Evolutionary conservation across 2,797 vertebrate genomes (phyloP), one percentile per base, ranked within the genome.

Genomic region (Halcyon leucocephala): DNA sequence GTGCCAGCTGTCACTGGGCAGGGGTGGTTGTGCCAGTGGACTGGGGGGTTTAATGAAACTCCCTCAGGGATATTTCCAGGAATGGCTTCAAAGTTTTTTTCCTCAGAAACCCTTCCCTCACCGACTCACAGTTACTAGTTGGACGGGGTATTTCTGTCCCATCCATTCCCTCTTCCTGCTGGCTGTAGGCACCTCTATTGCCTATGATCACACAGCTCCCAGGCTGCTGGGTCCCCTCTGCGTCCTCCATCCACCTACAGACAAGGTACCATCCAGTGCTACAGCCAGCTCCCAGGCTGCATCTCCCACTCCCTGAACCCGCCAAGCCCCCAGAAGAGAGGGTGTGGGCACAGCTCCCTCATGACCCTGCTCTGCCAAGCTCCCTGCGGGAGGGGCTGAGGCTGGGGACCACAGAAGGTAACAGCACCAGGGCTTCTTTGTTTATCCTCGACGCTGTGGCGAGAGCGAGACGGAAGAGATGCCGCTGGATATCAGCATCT

Each of bases 401-500:
- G 48, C 58, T 73, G 44, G 14, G 55, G 20, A 66, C 26, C 73
- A 57, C 44, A 48, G 85, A 49, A 77, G 66, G 48, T 22, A 26
- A 58, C 72, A 62, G 86, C 58, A 58, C 55, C 64, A 9, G 9
- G 15, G 2, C 0, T 21, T 49, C 76, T 79, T 82, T 85, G 67
- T 88, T 96, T 90, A 84, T 76, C 42, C 58, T 89, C 1, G 0
- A 28, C 33, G 51, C 81, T 58, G 58, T 84, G 60, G 84, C 69
- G 76, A 81, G 79, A 87, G 51, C 1, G 6, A 94, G 91, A 87
- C 1, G 8, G 26, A 76, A 95, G 82, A 95, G 72, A 90, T 88
- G 82, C 79, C 71, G 79, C 76, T 93, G 91, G 88, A 54, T 88
- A 67, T 82, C 87, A 86, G 80, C 54, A 26, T 88, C 83, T 14